Percentiles rank a stretch among this genome's conserved stretches.
phyloP scores from a whole-genome alignment of 2,888 invertebrate genomes.

The Lymantria monacha region DNA sequence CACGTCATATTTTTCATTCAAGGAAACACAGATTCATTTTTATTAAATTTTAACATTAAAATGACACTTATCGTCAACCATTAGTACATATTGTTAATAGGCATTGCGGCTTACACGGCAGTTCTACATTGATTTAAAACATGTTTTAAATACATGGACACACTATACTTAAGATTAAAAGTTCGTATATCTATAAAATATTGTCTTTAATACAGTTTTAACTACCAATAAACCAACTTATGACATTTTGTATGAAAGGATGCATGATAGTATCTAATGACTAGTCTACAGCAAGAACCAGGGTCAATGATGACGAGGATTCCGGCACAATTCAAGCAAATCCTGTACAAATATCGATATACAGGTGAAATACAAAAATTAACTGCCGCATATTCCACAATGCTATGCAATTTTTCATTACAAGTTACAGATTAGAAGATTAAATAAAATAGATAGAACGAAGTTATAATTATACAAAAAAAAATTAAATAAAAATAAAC shows the following conservation, averaged over 20 bases:
- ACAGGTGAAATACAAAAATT: slow-evolving; percentile 40
- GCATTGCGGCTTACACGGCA: slow-evolving; percentile 76
- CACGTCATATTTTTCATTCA: slow-evolving; percentile 24
- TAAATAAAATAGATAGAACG: slow-evolving; percentile 42
- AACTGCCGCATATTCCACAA: slow-evolving; percentile 80
- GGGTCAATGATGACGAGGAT: slow-evolving; percentile 50
- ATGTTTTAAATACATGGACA: slow-evolving; percentile 4
- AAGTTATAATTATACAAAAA: slow-evolving; percentile 42
- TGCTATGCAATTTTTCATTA: slow-evolving; percentile 76
- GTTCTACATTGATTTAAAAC: slow-evolving; percentile 35
- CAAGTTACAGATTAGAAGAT: slow-evolving; percentile 64
- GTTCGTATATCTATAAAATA: not conserved
- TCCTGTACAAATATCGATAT: slow-evolving; percentile 51
- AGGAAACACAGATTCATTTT: slow-evolving; percentile 22
- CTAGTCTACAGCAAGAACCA: slow-evolving; percentile 62
- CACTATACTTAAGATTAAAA: too few species aligned
- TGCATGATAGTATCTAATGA: slow-evolving; percentile 65
- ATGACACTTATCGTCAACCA: slow-evolving; percentile 58
- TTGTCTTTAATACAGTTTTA: not conserved
- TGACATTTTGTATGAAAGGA: slow-evolving; percentile 54
- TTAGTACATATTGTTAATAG: slow-evolving; percentile 71
- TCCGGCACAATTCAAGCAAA: slow-evolving; percentile 54
- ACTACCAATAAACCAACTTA: slow-evolving; percentile 25
- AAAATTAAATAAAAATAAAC: slow-evolving; percentile 44
- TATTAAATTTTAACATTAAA: slow-evolving; percentile 24